Percentiles rank a stretch among this genome's conserved stretches.
Evolutionary conservation across 2,888 invertebrate genomes (phyloP).

Genomic region (Xylota segnis): DNA sequence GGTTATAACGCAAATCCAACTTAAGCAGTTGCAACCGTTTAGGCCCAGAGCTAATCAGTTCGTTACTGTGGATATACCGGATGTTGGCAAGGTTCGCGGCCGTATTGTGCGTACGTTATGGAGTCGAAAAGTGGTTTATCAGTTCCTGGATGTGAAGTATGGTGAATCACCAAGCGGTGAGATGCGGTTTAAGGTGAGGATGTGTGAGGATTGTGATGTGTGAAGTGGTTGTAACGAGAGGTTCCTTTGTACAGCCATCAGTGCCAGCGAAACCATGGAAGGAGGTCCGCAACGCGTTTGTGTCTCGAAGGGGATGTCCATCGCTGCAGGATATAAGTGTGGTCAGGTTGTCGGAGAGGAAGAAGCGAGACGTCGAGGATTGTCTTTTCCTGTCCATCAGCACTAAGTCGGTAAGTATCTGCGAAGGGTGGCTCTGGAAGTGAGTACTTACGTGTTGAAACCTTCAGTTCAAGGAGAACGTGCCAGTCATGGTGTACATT

Average conservation of each 20-base stretch:
- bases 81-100: constrained; percentile 81
- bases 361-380: constrained; percentile 81
- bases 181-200: constrained; percentile 82
- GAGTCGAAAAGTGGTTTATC: constrained; percentile 80
- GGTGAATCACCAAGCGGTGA: constrained; percentile 82
- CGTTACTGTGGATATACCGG: constrained; percentile 78
- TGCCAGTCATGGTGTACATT: constrained; percentile 84
- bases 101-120: constrained; percentile 80
- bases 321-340: constrained; percentile 80
- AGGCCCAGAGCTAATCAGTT: constrained; percentile 41
- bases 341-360: constrained; percentile 78
- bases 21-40: constrained; percentile 14
- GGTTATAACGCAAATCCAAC: background rate
- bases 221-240: background rate
- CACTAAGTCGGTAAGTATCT: constrained; percentile 81
- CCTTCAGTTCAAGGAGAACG: constrained; percentile 77
- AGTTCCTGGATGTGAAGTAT: constrained; percentile 83
- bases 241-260: constrained; percentile 74
- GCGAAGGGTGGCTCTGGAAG: background rate
- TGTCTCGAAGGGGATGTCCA: constrained; percentile 81
- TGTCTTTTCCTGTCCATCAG: constrained; percentile 81
- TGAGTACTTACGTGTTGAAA: background rate
- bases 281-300: constrained; percentile 79
- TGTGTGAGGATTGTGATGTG: background rate
- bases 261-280: constrained; percentile 80